Base-by-base conservation (phyloP, 1,140 invertebrate species). In the Batillaria attramentaria region DNA sequence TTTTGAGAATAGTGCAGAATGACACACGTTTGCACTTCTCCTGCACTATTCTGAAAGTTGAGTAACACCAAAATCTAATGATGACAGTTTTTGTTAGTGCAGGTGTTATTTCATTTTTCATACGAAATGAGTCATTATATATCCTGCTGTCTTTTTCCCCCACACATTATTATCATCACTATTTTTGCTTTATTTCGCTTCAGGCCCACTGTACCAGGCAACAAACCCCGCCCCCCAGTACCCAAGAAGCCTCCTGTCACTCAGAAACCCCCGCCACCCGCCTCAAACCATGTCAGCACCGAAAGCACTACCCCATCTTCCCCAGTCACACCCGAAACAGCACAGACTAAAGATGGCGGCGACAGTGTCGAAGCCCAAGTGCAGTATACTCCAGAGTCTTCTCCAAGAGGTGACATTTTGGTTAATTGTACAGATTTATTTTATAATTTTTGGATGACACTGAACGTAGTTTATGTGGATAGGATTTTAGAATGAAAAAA, bases 161-260 rank as follows among this genome's bases (percentile, higher is more conserved):
- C 16, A 28, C 65, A 18, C 24, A 42, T 42, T 20, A 28, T 28
- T 46, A 60, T 68, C n/a, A 37, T 73, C 16, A 24, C 6, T 54
- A 50, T 18, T 24, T 37, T n/a, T 37, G n/a, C 28, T 5, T 73
- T 18, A 33, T 37, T n/a, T 37, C 66, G 33, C 4, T 33, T 18
- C 41, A 79, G 70, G 39, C 77, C 77, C 2, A 33, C 33, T 42
- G 35, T 39, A 0, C 72, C 72, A 39, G 79, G 79, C 6, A 72
- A 50, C 70, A 83, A 77, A 62, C 75, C 82, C 18, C 78, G 79
- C 16, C 83, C 83, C 39, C 81, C 83, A 41, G 33, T 82, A 31
- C 83, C 83, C 18, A 80, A 77, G 42, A 84, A 84, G 54, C 83
- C 83, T 50, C 79, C 83, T 5, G 70, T 82, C 20, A 78, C 81